A percentile compares a stretch with the other conserved stretches of the same genome.
phyloP scores from a whole-genome alignment of 2,797 vertebrate species.

The Trachops cirrhosus region DNA sequence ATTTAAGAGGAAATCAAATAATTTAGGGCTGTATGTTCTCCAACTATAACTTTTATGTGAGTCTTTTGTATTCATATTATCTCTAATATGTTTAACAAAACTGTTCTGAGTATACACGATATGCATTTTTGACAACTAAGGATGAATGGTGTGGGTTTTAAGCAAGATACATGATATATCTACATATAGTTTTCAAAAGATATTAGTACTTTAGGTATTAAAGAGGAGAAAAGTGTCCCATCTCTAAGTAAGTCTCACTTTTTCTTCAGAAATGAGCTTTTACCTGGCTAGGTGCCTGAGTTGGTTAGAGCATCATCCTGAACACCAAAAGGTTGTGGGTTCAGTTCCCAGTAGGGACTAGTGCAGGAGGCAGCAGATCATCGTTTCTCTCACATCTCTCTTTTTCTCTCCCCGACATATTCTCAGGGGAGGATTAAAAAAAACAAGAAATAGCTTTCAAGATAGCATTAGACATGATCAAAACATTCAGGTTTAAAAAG shows the following conservation, averaged over 20 bases:
- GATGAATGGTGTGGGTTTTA: neutral
- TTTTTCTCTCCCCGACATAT: neutral
- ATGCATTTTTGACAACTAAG: neutral
- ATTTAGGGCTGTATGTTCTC: neutral
- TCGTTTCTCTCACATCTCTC: neutral
- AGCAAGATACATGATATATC: neutral
- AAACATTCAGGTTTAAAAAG: constrained; percentile 43
- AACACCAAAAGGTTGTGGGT: neutral
- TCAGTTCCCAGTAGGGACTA: neutral
- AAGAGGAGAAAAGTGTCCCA: neutral
- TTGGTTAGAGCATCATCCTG: neutral
- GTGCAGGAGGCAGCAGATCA: neutral
- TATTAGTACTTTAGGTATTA: neutral
- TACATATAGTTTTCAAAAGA: neutral
- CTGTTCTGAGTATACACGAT: neutral
- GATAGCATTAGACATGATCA: neutral
- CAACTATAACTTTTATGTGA: neutral
- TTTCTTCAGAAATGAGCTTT: constrained; percentile 49
- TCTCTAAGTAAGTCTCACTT: neutral
- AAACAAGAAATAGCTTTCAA: constrained; percentile 4
- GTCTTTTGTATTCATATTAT: neutral
- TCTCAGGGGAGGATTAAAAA: neutral
- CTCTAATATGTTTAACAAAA: constrained; percentile 33
- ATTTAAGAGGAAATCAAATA: constrained; percentile 26
- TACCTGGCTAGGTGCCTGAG: neutral